A percentile compares a stretch with the other conserved stretches of the same genome.
Evolutionary conservation across 2,797 vertebrate species (phyloP).

Genomic region (Acanthornis magna): DNA sequence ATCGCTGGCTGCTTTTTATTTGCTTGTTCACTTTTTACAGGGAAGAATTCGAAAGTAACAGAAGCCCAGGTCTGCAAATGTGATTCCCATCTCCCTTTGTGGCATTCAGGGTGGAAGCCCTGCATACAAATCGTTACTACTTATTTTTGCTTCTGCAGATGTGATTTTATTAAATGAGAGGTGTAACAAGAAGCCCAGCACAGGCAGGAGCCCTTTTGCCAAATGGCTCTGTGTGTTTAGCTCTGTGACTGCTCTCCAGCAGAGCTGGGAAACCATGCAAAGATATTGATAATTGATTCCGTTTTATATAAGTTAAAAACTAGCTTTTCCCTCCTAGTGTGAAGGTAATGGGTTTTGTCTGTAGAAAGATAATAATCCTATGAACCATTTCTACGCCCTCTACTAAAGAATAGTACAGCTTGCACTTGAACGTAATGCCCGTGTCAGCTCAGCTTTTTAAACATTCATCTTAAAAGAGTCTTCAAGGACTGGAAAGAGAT

Average conservation of each 20-base stretch:
- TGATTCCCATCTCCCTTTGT: slow-evolving; percentile 25
- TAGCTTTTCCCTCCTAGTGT: slow-evolving; percentile 66
- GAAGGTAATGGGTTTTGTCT: slow-evolving; percentile 69
- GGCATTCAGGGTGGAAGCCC: slow-evolving; percentile 16
- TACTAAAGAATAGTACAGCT: slow-evolving; percentile 58
- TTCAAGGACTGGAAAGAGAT: slow-evolving; percentile 71
- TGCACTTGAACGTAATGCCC: slow-evolving; percentile 46
- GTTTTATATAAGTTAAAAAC: slow-evolving; percentile 59
- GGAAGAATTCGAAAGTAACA: slow-evolving; percentile 4
- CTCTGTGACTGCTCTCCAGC: slow-evolving; percentile 25
- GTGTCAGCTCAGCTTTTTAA: slow-evolving; percentile 67
- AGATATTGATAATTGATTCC: slow-evolving; percentile 62
- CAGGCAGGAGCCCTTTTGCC: slow-evolving; percentile 26
- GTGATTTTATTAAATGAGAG: slow-evolving; percentile 49
- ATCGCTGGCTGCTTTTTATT: neutral
- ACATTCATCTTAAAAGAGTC: slow-evolving; percentile 65
- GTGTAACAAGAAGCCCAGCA: slow-evolving; percentile 9
- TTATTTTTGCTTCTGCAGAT: slow-evolving; percentile 41
- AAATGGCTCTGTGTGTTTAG: slow-evolving; percentile 26
- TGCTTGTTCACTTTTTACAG: slow-evolving; percentile 1
- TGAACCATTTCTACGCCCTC: slow-evolving; percentile 57
- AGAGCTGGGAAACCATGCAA: slow-evolving; percentile 61
- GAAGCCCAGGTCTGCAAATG: neutral
- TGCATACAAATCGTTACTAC: slow-evolving; percentile 28
- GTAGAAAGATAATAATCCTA: slow-evolving; percentile 63